phyloP scores from a whole-genome alignment of 2,888 invertebrate genomes.

The Entomobrya multifasciata region DNA sequence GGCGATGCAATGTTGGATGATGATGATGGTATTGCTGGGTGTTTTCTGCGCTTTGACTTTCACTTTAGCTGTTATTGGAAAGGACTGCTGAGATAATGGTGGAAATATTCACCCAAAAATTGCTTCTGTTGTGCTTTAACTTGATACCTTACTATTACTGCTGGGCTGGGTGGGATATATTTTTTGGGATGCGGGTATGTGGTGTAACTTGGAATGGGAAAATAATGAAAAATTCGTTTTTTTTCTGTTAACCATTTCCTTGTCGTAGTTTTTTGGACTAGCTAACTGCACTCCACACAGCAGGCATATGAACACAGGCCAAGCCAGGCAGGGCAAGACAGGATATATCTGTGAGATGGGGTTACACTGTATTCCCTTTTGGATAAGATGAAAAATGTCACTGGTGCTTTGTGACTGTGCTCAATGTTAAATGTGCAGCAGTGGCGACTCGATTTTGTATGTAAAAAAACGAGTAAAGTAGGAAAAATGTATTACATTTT shows the following conservation, averaged over 20 bases:
- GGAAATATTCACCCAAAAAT: background rate
- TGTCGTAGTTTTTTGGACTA: background rate
- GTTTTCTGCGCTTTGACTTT: too few relatives aligned
- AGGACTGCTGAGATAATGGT: background rate
- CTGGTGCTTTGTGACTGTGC: too few relatives aligned
- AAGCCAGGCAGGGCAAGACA: too few relatives aligned
- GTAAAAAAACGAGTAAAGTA: background rate
- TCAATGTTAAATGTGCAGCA: background rate
- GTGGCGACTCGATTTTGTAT: background rate
- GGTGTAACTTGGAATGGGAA: too few relatives aligned
- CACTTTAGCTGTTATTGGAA: too few relatives aligned
- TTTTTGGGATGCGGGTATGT: too few relatives aligned
- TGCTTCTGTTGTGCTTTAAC: too few relatives aligned
- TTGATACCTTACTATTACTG: too few relatives aligned
- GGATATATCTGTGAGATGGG: background rate
- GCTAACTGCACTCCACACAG: background rate
- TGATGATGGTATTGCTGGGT: background rate
- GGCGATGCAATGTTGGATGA: background rate
- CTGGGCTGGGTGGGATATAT: too few relatives aligned
- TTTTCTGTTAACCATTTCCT: slow-evolving; percentile 17
- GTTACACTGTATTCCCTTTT: background rate
- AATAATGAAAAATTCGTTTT: slow-evolving; percentile 1
- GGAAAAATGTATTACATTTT: background rate
- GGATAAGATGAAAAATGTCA: slow-evolving; percentile 4
- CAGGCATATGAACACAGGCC: background rate